Evolutionary conservation across 2,113 vertebrate genomes (phyloP), one percentile per base, ranked within the genome.

Genomic region (Dicentrarchus labrax): DNA sequence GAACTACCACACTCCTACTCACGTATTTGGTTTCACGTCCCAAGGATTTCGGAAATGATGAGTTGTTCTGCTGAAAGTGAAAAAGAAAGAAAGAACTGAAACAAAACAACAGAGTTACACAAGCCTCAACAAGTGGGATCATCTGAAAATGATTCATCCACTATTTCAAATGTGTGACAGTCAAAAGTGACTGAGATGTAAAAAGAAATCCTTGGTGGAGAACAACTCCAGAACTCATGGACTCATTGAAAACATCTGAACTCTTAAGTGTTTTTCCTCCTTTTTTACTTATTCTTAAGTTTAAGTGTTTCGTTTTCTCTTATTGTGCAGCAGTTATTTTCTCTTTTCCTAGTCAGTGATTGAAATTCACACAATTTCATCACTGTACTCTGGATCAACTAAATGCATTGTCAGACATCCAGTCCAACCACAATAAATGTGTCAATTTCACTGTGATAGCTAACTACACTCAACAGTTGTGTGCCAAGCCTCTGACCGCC

Each of bases 1-100:
- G 51, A 54, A 65, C 30, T 5, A 56, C 4, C 38, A 2, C 4
- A n/a, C 30, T 75, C 17, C 19, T 68, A 96, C 98, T 97, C 93
- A 99, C 98, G 92, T 98, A 98, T 98, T 96, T 99, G 41, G 98
- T 99, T 96, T 99, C 97, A 77, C 97, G 94, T 22, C 98, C 98
- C 84, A 95, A 86, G 80, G 95, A 92, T 94, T 95, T 96, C 62
- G 95, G 93, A 65, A 93, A 85, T 15, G 93, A 88, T 68, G 94
- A 85, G 78, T 90, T 85, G 19, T 78, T 93, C 94, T 96, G 76
- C 75, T 74, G 82, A 80, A 86, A 88, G 39, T n/a, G 10, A 43
- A 84, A 86, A 81, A 76, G 82, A 69, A 68, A 59, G 6, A 5
- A 22, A 79, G 19, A 54, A 24, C 0, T 70, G 4, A 56, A 73